Evolutionary conservation across 30 jellyfish, hydroid and myxozoan species (phyloP), one percentile per base, ranked within the genome.

Genomic region (Chironex yamaguchii): DNA sequence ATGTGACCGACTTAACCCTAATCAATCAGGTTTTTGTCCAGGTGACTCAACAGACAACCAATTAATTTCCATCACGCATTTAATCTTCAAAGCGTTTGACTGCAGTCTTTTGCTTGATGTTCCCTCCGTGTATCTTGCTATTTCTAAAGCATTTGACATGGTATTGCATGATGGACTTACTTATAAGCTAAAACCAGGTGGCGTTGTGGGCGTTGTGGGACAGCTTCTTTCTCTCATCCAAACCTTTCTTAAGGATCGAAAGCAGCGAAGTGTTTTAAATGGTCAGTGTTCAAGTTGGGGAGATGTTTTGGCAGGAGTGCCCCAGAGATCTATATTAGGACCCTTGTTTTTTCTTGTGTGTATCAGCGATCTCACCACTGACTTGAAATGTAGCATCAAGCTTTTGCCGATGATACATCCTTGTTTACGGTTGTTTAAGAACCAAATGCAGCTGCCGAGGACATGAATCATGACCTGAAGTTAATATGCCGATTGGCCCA

Each of bases 251-350:
- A 78, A 13, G 70, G 66, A 58, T 78, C 65, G 69, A 58, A 78
- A 78, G 64, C 79, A 78, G 67, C 72, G 80, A 78, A 78, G 81
- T 78, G 81, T 78, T 33, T 62, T 82, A 53, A 82, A 82, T 67
- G 86, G 86, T 22, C 79, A 82, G 92, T 2, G 58, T 49, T 76
- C 77, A 23, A 28, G 2, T 52, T 81, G 91, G 91, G 91, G 91
- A 81, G 76, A 82, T 67, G 62, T 68, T 51, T 81, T 66, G 34
- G 91, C 85, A 29, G 89, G 95, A 42, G 95, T 85, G 2, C 95
- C 95, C 70, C 89, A 85, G 76, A 89, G 95, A n/a, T 85, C 89
- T 42, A 85, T 85, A 52, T 34, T 83, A 52, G 88, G 93, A 22
- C 81, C 88, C 54, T 30, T 83, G 30, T 70, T 83, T 48, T 67